Percentiles rank a stretch among this genome's conserved stretches.
phyloP scores from a whole-genome alignment of 1,140 invertebrate genomes.

The Orchestia grillus region DNA sequence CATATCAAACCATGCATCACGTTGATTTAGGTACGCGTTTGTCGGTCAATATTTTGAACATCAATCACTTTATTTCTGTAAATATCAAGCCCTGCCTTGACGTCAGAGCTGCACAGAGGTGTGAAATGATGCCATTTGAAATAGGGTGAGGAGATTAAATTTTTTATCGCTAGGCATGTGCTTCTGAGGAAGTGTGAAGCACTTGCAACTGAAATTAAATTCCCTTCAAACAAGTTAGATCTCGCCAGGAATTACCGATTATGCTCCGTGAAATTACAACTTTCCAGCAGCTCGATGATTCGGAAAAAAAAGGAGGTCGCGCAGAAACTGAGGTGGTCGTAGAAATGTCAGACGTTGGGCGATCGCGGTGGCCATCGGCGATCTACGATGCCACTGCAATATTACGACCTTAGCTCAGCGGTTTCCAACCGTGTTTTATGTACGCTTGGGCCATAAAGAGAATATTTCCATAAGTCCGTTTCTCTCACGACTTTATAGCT shows the following conservation, averaged over 20 bases:
- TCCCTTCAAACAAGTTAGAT: background rate
- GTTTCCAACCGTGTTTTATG: no score
- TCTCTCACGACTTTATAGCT: no score
- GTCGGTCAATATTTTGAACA: background rate
- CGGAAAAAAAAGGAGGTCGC: background rate
- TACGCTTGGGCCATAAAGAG: no score
- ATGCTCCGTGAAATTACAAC: background rate
- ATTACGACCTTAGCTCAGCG: background rate
- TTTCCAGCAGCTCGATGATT: background rate
- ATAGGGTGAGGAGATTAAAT: background rate
- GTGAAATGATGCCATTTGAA: background rate
- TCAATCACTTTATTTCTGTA: background rate
- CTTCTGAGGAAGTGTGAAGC: background rate
- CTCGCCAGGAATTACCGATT: background rate
- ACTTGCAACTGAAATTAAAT: background rate
- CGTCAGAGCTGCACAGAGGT: background rate
- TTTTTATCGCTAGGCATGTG: background rate
- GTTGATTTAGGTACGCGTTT: background rate
- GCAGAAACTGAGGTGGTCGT: background rate
- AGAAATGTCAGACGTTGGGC: background rate
- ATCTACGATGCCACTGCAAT: background rate
- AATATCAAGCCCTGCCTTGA: background rate
- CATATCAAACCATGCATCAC: background rate
- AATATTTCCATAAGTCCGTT: no score
- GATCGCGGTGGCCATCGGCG: background rate